Base-by-base conservation (phyloP, 1,140 invertebrate species). In the Aphidius gifuensis region DNA sequence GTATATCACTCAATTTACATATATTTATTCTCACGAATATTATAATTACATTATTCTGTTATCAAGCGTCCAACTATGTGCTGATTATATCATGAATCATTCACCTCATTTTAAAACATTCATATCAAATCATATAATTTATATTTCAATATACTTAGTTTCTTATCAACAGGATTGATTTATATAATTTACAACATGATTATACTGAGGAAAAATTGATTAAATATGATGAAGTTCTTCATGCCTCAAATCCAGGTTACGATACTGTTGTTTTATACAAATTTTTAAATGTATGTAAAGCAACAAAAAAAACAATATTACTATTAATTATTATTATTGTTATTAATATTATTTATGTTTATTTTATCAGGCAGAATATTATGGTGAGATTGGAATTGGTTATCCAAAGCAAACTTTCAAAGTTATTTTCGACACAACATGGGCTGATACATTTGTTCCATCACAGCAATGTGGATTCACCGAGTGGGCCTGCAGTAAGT, bases 341-440 rank as follows among this genome's bases (percentile, higher is more conserved):
- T 61, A 48, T 44, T 61, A n/a, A 61, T n/a, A 40, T 40, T 39
- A 39, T 51, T 55, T 23, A 57, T 48, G 50, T 55, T 23, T 60
- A 48, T 50, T 67, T 62, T 58, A 57, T 76, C 66, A 89, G 87
- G 80, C 82, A 40, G 87, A 90, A 75, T 90, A 89, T 73, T 90
- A 87, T 77, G 87, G 86, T 32, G 71, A 74, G 46, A 84, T 90
- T 60, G 69, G 75, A 7, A 82, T 90, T 64, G 88, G 88, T 61
- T 80, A 82, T 57, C 88, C 88, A 21, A 77, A 82, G 7, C 85
- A 90, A 74, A 68, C 69, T 16, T 86, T 91, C 66, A 85, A 85
- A 61, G 85, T 91, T 5, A 80, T 87, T 55, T 90, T 91, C 77
- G 88, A 90, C 68, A 87, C 87, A 9, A 84, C 87, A 3, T 90